Percentiles rank a stretch among this genome's conserved stretches.
Evolutionary conservation across 35 echinoderm and acorn worm species (phyloP).

Genomic region (Stichopus chloronotus): DNA sequence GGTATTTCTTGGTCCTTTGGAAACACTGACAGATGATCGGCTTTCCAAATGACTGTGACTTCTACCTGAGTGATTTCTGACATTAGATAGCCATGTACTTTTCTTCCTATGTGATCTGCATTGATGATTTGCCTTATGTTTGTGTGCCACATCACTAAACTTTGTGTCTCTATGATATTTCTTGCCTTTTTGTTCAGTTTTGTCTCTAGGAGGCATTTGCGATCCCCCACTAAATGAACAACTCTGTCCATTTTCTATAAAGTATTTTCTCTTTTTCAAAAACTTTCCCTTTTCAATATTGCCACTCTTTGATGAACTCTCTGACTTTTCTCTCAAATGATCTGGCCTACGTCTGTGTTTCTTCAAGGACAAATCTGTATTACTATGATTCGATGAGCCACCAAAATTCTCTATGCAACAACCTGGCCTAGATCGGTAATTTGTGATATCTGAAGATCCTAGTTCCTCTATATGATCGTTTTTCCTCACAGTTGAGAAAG

Average conservation of each 20-base stretch:
- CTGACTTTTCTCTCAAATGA: background rate
- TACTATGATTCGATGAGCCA: too few species aligned
- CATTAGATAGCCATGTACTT: background rate
- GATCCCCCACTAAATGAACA: background rate
- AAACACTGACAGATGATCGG: background rate
- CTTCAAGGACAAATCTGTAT: background rate
- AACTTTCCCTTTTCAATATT: background rate
- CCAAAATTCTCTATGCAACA: too few species aligned
- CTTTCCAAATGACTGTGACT: background rate
- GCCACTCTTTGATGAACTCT: background rate
- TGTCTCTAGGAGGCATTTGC: background rate
- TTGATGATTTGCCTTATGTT: background rate
- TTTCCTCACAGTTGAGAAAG: background rate
- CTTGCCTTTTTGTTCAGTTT: background rate
- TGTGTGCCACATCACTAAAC: background rate
- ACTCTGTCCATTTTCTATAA: background rate
- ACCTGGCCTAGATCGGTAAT: too few species aligned
- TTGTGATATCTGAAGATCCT: background rate
- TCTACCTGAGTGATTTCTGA: background rate
- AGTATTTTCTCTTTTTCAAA: background rate
- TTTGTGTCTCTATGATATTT: background rate
- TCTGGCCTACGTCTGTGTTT: background rate
- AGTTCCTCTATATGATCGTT: background rate
- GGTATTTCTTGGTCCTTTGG: too few species aligned
- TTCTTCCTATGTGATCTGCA: background rate